These are phyloP conservation scores for Diplolepis rosae DNA, from an alignment of 2,888 invertebrate genomes.

Conservation along the genomic window DNA sequence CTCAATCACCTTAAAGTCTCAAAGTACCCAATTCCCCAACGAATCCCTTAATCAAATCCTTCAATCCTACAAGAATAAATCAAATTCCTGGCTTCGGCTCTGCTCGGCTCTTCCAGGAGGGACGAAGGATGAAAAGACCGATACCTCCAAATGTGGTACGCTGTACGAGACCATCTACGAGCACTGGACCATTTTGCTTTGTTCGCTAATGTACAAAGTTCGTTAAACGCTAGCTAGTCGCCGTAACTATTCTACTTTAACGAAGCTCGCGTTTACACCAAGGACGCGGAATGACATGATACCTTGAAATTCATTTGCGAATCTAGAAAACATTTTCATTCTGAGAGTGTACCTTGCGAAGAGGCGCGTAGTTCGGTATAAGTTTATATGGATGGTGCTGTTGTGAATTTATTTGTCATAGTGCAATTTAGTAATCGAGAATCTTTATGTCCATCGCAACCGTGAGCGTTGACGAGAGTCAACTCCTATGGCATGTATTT, in stretches of 20 bases:
- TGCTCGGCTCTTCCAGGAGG: slow-evolving; percentile 13
- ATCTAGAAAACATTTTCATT: slow-evolving; percentile 12
- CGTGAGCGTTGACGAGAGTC: slow-evolving; percentile 18
- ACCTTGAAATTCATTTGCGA: slow-evolving; percentile 17
- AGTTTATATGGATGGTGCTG: slow-evolving; percentile 29
- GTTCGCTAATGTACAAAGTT: slow-evolving; percentile 30
- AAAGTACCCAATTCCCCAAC: background rate
- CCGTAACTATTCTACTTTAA: slow-evolving; percentile 26
- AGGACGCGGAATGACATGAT: slow-evolving; percentile 10
- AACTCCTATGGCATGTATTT: slow-evolving; percentile 22
- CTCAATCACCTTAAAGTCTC: background rate
- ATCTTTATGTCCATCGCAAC: slow-evolving; percentile 28
- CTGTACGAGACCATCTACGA: background rate
- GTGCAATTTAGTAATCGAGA: slow-evolving; percentile 30
- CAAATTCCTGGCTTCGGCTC: slow-evolving; percentile 1
- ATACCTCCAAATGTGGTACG: slow-evolving; percentile 18
- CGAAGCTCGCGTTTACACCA: slow-evolving; percentile 15
- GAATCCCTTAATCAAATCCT: background rate
- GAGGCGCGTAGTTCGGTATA: slow-evolving; percentile 21
- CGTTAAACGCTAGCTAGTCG: slow-evolving; percentile 26
- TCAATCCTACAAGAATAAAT: background rate
- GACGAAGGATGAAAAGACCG: background rate
- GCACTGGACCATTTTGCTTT: slow-evolving; percentile 24
- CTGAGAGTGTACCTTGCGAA: slow-evolving; percentile 16
- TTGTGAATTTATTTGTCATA: slow-evolving; percentile 29